Percentiles rank a stretch among this genome's conserved stretches.
phyloP scores from a whole-genome alignment of 2,113 vertebrate genomes.

The Stigmatopora nigra region DNA sequence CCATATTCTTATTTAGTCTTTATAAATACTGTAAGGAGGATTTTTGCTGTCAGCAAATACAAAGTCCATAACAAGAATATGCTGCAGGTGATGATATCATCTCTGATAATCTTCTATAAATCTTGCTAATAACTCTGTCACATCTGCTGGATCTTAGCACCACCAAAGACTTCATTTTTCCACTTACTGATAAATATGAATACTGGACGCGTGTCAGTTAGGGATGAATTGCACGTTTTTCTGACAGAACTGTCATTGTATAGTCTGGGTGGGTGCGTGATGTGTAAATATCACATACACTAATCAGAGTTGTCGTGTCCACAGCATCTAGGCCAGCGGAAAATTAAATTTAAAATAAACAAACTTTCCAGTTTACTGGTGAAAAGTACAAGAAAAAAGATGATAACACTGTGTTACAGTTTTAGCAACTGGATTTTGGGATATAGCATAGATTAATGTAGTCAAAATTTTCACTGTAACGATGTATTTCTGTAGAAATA shows the following conservation, averaged over 20 bases:
- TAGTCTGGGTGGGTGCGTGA: slow-evolving; percentile 4
- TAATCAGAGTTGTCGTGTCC: slow-evolving; percentile 17
- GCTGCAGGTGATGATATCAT: not conserved
- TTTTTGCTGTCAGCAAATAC: not conserved
- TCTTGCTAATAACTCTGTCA: slow-evolving; percentile 2
- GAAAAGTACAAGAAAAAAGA: not conserved
- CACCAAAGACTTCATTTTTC: not conserved
- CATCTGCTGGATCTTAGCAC: not conserved
- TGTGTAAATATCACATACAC: not conserved
- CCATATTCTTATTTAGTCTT: no score
- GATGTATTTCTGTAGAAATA: no score
- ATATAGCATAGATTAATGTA: no score
- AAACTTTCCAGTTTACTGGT: not conserved
- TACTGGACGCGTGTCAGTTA: slow-evolving; percentile 8
- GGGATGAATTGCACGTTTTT: slow-evolving; percentile 11
- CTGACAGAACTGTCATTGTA: slow-evolving; percentile 11
- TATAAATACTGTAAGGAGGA: not conserved
- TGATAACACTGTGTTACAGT: not conserved
- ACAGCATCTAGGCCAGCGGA: not conserved
- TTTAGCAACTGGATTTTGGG: no score
- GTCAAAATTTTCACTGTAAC: no score
- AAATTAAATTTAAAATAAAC: not conserved
- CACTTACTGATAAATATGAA: slow-evolving; percentile 2
- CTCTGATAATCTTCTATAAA: slow-evolving; percentile 6
- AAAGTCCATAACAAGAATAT: not conserved